Percentiles rank a stretch among this genome's conserved stretches.
phyloP scores from a whole-genome alignment of 2,797 vertebrate species.

The Naso thynnoides region DNA sequence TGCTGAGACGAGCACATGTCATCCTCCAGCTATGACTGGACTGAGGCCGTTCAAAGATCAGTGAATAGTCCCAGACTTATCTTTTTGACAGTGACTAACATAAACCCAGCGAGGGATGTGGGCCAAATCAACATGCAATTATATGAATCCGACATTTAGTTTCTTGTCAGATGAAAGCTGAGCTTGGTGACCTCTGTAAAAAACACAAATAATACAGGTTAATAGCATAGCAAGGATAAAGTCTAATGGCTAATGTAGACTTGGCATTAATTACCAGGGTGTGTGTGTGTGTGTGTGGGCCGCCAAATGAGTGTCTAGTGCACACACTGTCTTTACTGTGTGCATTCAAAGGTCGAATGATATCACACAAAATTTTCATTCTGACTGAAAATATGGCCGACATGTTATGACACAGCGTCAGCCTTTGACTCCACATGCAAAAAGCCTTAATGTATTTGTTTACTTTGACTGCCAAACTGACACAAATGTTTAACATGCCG shows the following conservation, averaged over 20 bases:
- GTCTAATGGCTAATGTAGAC: constrained; percentile 30
- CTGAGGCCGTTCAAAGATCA: constrained; percentile 8
- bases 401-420: constrained; percentile 10
- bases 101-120: constrained; percentile 1
- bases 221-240: constrained; percentile 16
- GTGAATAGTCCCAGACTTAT: background rate
- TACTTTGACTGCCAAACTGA: background rate
- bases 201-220: constrained; percentile 17
- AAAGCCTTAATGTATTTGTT: background rate
- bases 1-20: constrained; percentile 2
- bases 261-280: background rate
- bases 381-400: background rate
- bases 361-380: background rate
- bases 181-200: constrained; percentile 22
- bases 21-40: constrained; percentile 10
- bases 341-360: background rate
- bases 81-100: background rate
- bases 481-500: background rate
- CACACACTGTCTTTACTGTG: background rate
- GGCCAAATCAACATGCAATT: constrained; percentile 19
- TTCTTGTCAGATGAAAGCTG: constrained; percentile 17
- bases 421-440: background rate
- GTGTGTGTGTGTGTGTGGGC: constrained; percentile 8
- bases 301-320: background rate
- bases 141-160: constrained; percentile 15